These are phyloP conservation scores for Agriopis marginaria DNA, from an alignment of 2,888 invertebrate genomes.

Conservation along the genomic window DNA sequence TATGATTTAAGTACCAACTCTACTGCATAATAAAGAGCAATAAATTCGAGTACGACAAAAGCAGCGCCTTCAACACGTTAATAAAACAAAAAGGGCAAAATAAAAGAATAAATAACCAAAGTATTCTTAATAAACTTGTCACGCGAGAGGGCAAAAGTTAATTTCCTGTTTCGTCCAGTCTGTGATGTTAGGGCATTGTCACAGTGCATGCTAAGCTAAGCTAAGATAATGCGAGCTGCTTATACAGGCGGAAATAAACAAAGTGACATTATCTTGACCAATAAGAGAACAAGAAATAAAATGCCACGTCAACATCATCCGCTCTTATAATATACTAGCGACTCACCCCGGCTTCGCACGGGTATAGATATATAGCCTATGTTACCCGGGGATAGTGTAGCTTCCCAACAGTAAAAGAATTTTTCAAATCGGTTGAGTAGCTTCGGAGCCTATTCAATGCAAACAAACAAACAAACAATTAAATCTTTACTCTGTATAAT, in stretches of 20 bases:
- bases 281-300: too few relatives aligned
- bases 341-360: too few relatives aligned
- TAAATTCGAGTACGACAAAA: conserved; percentile 34
- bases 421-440: too few relatives aligned
- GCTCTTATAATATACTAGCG: too few relatives aligned
- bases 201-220: conserved; percentile 43
- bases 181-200: conserved; percentile 45
- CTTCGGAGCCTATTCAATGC: too few relatives aligned
- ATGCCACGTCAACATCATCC: too few relatives aligned
- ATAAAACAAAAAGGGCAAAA: conserved; percentile 62
- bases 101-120: conserved; percentile 69
- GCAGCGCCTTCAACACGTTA: conserved; percentile 52
- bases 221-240: background rate
- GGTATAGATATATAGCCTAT: too few relatives aligned
- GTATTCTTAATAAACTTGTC: conserved; percentile 83
- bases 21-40: conserved; percentile 25
- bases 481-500: too few relatives aligned
- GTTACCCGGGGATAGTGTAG: too few relatives aligned
- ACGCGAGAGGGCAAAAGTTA: conserved; percentile 80
- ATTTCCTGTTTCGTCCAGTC: conserved; percentile 81
- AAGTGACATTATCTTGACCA: too few relatives aligned
- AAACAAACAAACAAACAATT: too few relatives aligned
- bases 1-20: conserved; percentile 29
- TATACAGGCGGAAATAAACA: background rate
- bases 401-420: too few relatives aligned